Evolutionary conservation across 1,140 invertebrate genomes (phyloP).

Genomic region (Papilio glaucus): DNA sequence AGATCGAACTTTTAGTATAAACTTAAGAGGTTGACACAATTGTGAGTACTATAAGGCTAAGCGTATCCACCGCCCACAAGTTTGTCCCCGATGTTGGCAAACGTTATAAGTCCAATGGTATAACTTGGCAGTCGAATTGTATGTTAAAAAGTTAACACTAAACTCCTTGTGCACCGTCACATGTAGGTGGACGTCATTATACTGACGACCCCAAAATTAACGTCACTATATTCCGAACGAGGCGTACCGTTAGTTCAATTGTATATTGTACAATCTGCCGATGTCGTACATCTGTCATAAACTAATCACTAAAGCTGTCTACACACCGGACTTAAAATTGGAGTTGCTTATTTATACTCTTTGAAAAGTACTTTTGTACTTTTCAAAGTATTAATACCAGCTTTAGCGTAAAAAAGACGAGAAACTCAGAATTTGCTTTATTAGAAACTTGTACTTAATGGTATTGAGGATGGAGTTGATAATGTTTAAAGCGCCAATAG

Average conservation of each 20-base stretch:
- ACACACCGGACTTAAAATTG: no score
- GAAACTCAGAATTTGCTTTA: no score
- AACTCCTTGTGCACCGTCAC: constrained; percentile 26
- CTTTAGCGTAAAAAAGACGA: no score
- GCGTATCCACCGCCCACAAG: not conserved
- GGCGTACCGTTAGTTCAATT: constrained; percentile 27
- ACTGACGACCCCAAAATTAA: constrained; percentile 49
- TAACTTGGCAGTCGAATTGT: constrained; percentile 12
- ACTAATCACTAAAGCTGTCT: not conserved
- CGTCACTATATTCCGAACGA: constrained; percentile 33
- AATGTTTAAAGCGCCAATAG: no score
- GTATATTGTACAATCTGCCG: constrained; percentile 16
- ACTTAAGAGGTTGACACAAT: no score
- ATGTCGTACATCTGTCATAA: constrained; percentile 4
- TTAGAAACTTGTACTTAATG: no score
- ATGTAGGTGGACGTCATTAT: constrained; percentile 46
- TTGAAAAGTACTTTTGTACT: no score
- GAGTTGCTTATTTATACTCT: no score
- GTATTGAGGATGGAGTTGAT: no score
- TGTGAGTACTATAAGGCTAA: not conserved
- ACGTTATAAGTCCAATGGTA: not conserved
- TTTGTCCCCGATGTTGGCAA: constrained; percentile 15
- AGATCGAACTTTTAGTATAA: no score
- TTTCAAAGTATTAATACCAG: no score
- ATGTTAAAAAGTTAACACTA: constrained; percentile 31